phyloP scores from a whole-genome alignment of 2,113 vertebrate genomes.

The Elephas maximus region DNA sequence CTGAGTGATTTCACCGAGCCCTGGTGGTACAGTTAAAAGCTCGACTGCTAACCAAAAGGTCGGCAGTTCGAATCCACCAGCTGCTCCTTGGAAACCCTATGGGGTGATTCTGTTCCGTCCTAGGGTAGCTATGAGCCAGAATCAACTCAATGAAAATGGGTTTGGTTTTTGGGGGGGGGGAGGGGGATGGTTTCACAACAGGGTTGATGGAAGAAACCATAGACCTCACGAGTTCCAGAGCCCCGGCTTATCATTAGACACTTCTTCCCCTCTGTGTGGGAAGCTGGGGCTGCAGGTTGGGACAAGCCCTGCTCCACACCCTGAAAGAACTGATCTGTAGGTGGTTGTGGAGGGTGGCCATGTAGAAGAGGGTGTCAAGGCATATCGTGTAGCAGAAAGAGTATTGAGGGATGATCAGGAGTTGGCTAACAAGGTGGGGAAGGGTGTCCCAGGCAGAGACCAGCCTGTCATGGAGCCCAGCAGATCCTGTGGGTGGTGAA shows the following conservation, averaged over 20 bases:
- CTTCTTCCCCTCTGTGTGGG: not conserved
- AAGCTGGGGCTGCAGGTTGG: conserved; percentile 6
- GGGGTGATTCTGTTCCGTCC: too few species aligned
- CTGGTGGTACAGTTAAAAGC: too few species aligned
- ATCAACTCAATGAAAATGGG: too few species aligned
- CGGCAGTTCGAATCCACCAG: too few species aligned
- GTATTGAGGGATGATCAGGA: not conserved
- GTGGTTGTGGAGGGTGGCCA: not conserved
- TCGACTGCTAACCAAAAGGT: too few species aligned
- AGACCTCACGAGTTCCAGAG: not conserved
- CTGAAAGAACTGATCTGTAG: not conserved
- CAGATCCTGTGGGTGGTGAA: not conserved
- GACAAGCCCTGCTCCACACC: not conserved
- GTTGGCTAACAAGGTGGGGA: not conserved
- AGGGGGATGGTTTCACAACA: not conserved
- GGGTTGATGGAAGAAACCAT: not conserved
- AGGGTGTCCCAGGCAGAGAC: not conserved
- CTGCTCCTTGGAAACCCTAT: too few species aligned
- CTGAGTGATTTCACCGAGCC: not conserved
- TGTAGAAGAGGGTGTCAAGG: not conserved
- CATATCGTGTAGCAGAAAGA: not conserved
- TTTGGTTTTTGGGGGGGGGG: too few species aligned
- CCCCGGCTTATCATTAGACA: not conserved
- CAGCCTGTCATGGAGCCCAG: not conserved
- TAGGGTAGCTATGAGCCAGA: too few species aligned